Base-by-base conservation (phyloP, 2,797 vertebrate species). In the Dendrocincla tyrannina region DNA sequence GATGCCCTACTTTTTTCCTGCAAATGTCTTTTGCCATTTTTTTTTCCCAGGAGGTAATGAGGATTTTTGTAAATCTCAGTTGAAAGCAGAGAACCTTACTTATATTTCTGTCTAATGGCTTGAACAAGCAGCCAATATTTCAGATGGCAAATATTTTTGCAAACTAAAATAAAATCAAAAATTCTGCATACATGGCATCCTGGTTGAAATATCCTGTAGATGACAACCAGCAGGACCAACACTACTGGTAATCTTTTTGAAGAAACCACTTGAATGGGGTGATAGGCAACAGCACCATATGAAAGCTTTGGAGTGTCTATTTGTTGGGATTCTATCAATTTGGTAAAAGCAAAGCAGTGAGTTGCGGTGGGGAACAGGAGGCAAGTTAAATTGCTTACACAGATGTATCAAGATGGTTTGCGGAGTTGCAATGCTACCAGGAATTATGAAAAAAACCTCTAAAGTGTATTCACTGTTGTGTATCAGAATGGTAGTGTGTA, bases 1-100 rank as follows among this genome's bases (percentile, higher is more conserved):
- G 89, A 83, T 95, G 91, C 41, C 91, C 94, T 94, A 93, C 67
- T 89, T 95, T 91, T 79, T 64, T 13, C 62, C 74, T 82, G 69
- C 73, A 64, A 81, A 58, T 41, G 41, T 70, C 16, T 91, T 91
- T 84, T 81, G 70, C 62, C 39, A 10, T 50, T 56, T 67, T 82
- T 37, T 25, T 33, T 33, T 14, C 41, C 11, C 32, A 56, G 52
- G 47, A 91, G n/a, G 55, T 59, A 70, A 42, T 20, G 23, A 95
- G 13, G 55, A 47, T 82, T 85, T 89, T 55, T 88, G 52, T 44
- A 92, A 79, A 80, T 56, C 62, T 56, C 39, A 10, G 11, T 44
- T 72, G 44, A 89, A 87, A 89, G 70, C 67, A 89, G 41, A 82
- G 47, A 63, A 17, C 39, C 24, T 79, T 56, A 23, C 50, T 58